phyloP scores from a whole-genome alignment of 2,888 invertebrate species.

The Carabus problematicus region DNA sequence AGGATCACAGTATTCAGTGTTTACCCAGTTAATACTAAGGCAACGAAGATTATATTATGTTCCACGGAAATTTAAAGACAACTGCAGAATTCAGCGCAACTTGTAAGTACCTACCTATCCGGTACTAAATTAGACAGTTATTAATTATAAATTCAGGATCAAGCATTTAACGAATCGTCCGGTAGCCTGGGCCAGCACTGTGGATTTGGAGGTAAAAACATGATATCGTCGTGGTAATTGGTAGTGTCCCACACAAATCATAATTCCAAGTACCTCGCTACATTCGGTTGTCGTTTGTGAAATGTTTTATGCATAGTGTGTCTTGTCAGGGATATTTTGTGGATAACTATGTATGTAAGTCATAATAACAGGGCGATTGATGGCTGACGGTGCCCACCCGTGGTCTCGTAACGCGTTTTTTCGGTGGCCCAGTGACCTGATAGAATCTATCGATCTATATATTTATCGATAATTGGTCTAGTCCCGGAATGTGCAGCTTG shows the following conservation, averaged over 20 bases:
- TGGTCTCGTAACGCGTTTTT: conserved; percentile 5
- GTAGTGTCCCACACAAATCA: conserved; percentile 26
- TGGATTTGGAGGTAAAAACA: too few relatives aligned
- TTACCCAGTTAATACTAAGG: too few relatives aligned
- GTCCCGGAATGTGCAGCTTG: neutral
- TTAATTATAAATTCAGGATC: too few relatives aligned
- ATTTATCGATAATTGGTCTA: conserved; percentile 38
- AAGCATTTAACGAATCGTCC: too few relatives aligned
- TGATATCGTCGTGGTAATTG: too few relatives aligned
- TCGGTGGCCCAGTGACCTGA: conserved; percentile 22
- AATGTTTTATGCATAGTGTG: conserved; percentile 33
- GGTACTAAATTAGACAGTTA: too few relatives aligned
- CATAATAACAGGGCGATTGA: conserved; percentile 22
- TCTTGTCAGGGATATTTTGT: neutral
- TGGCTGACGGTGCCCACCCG: conserved; percentile 5
- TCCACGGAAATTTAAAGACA: too few relatives aligned
- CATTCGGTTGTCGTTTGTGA: neutral
- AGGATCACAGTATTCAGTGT: too few relatives aligned
- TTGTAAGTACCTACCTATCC: too few relatives aligned
- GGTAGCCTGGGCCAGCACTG: too few relatives aligned
- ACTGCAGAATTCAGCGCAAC: too few relatives aligned
- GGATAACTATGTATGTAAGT: neutral
- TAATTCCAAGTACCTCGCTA: conserved; percentile 8
- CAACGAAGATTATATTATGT: too few relatives aligned
- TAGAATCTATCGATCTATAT: conserved; percentile 33